Evolutionary conservation across 2,113 vertebrate species (phyloP).

Genomic region (Beaufortia kweichowensis): DNA sequence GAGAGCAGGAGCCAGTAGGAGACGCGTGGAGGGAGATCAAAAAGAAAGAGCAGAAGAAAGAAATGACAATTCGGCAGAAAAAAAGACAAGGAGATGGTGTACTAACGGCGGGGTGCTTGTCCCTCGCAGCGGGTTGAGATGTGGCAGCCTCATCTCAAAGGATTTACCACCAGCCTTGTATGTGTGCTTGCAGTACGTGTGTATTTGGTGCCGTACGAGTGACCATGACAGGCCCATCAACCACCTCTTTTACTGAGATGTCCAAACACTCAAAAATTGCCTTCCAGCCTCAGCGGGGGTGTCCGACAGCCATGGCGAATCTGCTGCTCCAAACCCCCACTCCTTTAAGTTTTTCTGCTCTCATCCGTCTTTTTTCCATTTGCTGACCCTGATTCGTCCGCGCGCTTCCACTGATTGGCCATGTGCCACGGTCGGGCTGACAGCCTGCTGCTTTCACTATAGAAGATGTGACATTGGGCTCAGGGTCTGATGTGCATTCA

Average conservation of each 20-base stretch:
- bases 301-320: not conserved
- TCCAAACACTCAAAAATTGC: slow-evolving; percentile 25
- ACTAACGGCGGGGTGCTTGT: slow-evolving; percentile 15
- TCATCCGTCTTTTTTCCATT: not conserved
- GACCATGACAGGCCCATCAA: slow-evolving; percentile 9
- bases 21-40: not conserved
- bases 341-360: not conserved
- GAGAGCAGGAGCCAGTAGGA: not conserved
- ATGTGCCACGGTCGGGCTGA: not conserved
- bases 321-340: slow-evolving; percentile 3
- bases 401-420: slow-evolving; percentile 19
- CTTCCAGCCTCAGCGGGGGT: not conserved
- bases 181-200: not conserved
- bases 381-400: slow-evolving; percentile 35
- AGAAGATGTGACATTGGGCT: slow-evolving; percentile 8
- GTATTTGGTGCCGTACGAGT: not conserved
- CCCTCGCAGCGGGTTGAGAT: slow-evolving; percentile 8
- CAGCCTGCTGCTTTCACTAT: slow-evolving; percentile 11
- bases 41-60: slow-evolving; percentile 18
- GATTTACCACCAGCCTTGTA: not conserved
- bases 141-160: not conserved
- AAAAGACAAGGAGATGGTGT: not conserved
- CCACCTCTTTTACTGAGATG: slow-evolving; percentile 13
- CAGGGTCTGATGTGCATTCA: slow-evolving; percentile 22
- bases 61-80: not conserved